A percentile compares a stretch with the other conserved stretches of the same genome.
Evolutionary conservation across 2,797 vertebrate genomes (phyloP).

Genomic region (Thripadectes ignobilis): DNA sequence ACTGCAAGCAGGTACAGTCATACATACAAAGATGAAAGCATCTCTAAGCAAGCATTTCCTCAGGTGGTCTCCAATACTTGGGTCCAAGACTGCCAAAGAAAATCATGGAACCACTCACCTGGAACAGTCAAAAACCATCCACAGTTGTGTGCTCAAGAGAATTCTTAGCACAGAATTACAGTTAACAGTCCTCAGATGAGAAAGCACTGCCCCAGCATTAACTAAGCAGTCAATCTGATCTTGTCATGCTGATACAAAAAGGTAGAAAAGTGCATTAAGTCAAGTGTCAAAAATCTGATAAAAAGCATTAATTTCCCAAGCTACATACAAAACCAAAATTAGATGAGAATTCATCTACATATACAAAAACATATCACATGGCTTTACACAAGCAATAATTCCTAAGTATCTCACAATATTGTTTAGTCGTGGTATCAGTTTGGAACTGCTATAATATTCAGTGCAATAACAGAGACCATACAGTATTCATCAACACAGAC

Average conservation of each 20-base stretch:
- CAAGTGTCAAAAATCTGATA: not conserved
- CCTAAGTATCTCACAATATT: not conserved
- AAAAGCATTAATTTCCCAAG: not conserved
- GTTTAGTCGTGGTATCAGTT: not conserved
- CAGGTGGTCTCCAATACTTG: not conserved
- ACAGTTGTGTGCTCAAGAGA: not conserved
- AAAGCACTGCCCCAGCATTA: not conserved
- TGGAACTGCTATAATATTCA: not conserved
- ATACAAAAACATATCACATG: not conserved
- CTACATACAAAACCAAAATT: not conserved
- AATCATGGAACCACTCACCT: not conserved
- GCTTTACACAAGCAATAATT: not conserved
- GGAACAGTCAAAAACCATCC: not conserved
- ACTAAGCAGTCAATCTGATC: not conserved
- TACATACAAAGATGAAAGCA: not conserved
- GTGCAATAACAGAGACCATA: not conserved
- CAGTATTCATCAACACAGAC: not conserved
- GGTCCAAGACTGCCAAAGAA: not conserved
- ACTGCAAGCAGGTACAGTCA: not conserved
- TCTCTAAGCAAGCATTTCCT: not conserved
- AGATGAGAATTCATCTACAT: not conserved
- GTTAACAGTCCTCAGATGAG: not conserved
- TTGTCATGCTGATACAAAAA: not conserved
- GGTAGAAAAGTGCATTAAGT: not conserved
- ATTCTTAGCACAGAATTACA: not conserved